phyloP scores from a whole-genome alignment of 2,797 vertebrate species.

The Botia kubotai region DNA sequence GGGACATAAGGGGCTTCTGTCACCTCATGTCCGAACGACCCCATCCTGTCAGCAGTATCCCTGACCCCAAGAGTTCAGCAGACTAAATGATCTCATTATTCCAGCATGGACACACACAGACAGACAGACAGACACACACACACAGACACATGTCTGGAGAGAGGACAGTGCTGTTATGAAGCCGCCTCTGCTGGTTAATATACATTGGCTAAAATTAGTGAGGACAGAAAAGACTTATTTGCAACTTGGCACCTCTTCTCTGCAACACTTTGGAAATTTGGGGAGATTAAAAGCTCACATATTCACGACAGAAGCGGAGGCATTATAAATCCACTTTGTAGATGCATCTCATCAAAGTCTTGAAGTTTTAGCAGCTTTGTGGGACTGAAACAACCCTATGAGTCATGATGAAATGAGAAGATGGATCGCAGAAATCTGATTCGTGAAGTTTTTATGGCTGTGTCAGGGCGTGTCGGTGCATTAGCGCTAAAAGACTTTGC shows the following conservation, averaged over 20 bases:
- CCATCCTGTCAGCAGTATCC: conserved; percentile 54
- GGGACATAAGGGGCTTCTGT: conserved; percentile 42
- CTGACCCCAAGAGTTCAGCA: conserved; percentile 50
- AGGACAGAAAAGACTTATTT: conserved; percentile 16
- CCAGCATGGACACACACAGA: conserved; percentile 50
- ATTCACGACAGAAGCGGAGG: conserved; percentile 6
- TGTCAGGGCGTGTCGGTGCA: conserved; percentile 41
- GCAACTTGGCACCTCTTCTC: conserved; percentile 12
- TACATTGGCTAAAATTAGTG: conserved; percentile 1
- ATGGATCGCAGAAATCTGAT: conserved; percentile 39
- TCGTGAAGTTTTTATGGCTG: conserved; percentile 46
- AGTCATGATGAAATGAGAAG: conserved; percentile 20
- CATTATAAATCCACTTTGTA: conserved; percentile 40
- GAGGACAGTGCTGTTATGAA: neutral
- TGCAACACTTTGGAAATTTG: neutral
- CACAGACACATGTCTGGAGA: conserved; percentile 1
- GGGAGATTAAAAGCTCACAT: conserved; percentile 23
- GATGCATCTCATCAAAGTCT: conserved; percentile 25
- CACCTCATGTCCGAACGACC: conserved; percentile 46
- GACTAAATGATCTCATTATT: conserved; percentile 64
- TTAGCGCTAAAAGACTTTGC: conserved; percentile 47
- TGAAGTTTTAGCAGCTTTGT: conserved; percentile 26
- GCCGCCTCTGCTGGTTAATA: conserved; percentile 8
- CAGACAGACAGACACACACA: neutral
- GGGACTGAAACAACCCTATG: conserved; percentile 18